These are phyloP conservation scores for Junonia oenone DNA, from an alignment of 2,888 invertebrate species.

Conservation along the genomic window DNA sequence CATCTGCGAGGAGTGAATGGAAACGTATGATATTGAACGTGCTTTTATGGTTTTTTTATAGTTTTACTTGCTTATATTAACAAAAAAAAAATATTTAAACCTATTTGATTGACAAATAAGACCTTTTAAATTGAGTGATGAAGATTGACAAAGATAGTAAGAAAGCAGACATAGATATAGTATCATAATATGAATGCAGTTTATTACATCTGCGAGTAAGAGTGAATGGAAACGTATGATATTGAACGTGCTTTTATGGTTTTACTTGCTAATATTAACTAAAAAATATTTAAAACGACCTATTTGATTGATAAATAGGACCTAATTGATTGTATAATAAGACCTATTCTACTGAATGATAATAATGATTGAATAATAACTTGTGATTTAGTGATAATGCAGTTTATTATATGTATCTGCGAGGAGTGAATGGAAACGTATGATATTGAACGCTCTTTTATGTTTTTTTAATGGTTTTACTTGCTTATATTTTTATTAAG, in stretches of 20 bases:
- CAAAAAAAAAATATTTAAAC: background rate
- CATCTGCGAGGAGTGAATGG: constrained; percentile 5
- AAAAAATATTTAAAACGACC: no score
- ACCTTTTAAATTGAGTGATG: no score
- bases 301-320: background rate
- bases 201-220: constrained; percentile 1
- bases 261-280: background rate
- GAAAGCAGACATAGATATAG: no score
- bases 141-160: constrained; percentile 10
- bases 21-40: background rate
- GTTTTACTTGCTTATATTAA: background rate
- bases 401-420: no score
- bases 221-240: background rate
- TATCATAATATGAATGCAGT: no score
- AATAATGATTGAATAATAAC: no score
- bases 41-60: constrained; percentile 11
- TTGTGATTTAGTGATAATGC: no score
- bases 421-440: no score
- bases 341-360: no score
- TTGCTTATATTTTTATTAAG: background rate
- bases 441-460: no score
- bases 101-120: no score
- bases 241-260: constrained; percentile 1
- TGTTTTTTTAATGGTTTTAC: no score
- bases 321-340: background rate